Evolutionary conservation across 2,888 invertebrate species (phyloP).

Genomic region (Epistrophe grossulariae): DNA sequence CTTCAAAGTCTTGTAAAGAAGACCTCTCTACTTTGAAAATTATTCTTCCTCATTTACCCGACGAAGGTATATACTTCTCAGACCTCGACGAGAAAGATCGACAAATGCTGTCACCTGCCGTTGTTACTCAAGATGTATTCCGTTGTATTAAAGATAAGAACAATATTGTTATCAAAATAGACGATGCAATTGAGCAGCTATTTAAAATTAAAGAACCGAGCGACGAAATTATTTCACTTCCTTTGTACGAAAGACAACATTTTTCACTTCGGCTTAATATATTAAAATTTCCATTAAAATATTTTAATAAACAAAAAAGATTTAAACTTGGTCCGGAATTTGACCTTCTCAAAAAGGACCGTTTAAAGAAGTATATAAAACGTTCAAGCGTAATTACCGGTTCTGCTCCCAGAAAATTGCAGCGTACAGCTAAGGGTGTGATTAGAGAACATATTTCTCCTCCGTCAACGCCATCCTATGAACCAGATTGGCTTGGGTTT

Average conservation of each 20-base stretch:
- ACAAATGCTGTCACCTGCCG: slow-evolving; percentile 79
- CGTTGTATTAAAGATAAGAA: slow-evolving; percentile 78
- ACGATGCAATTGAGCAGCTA: slow-evolving; percentile 77
- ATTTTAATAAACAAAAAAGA: slow-evolving; percentile 72
- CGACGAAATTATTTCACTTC: slow-evolving; percentile 35
- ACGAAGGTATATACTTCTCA: slow-evolving; percentile 82
- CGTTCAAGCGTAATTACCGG: background rate
- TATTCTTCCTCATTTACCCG: slow-evolving; percentile 78
- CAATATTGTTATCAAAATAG: slow-evolving; percentile 79
- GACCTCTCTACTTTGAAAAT: slow-evolving; percentile 58
- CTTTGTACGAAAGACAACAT: slow-evolving; percentile 45
- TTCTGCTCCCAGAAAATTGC: background rate
- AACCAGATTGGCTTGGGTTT: slow-evolving; percentile 78
- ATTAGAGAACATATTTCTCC: slow-evolving; percentile 71
- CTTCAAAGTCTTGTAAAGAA: background rate
- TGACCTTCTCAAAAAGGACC: slow-evolving; percentile 77
- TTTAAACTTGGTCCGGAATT: slow-evolving; percentile 79
- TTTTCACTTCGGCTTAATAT: slow-evolving; percentile 77
- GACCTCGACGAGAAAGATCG: slow-evolving; percentile 80
- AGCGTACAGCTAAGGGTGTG: slow-evolving; percentile 53
- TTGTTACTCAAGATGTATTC: slow-evolving; percentile 79
- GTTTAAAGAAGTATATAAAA: slow-evolving; percentile 29
- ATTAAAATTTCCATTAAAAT: slow-evolving; percentile 77
- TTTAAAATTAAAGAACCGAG: slow-evolving; percentile 59
- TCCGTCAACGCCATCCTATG: slow-evolving; percentile 61